Conservation (phyloP, 2,113 vertebrate species). For the Erythrocebus patas region DNA sequence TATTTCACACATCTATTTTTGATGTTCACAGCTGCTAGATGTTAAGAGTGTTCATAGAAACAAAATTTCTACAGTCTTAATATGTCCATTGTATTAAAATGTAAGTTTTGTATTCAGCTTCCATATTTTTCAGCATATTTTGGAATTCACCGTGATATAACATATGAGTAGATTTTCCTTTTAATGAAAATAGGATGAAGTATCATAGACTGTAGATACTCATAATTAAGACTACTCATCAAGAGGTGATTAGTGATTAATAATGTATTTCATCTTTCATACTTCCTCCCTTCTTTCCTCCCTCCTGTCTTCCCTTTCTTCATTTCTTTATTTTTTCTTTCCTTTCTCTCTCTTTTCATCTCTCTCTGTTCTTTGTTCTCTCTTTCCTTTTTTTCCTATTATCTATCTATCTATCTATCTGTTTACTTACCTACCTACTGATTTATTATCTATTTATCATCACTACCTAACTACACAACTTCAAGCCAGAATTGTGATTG, state of each 20-base stretch:
- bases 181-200: neutral
- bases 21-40: neutral
- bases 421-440: neutral
- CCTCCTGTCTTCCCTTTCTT: neutral
- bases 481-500: neutral
- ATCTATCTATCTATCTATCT: neutral
- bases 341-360: neutral
- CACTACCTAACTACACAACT: neutral
- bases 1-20: neutral
- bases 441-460: neutral
- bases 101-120: neutral
- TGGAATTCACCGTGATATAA: neutral
- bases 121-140: neutral
- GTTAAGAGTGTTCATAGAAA: neutral
- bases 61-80: neutral
- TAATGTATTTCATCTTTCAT: neutral
- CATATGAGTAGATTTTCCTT: neutral
- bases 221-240: neutral
- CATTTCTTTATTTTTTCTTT: neutral
- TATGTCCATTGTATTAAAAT: neutral
- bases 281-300: no score
- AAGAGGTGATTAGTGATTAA: neutral
- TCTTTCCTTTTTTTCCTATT: neutral
- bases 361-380: no score
- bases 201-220: neutral